These are phyloP conservation scores for Peromyscus melanophrys DNA, from an alignment of 2,797 vertebrate species.

Conservation along the genomic window DNA sequence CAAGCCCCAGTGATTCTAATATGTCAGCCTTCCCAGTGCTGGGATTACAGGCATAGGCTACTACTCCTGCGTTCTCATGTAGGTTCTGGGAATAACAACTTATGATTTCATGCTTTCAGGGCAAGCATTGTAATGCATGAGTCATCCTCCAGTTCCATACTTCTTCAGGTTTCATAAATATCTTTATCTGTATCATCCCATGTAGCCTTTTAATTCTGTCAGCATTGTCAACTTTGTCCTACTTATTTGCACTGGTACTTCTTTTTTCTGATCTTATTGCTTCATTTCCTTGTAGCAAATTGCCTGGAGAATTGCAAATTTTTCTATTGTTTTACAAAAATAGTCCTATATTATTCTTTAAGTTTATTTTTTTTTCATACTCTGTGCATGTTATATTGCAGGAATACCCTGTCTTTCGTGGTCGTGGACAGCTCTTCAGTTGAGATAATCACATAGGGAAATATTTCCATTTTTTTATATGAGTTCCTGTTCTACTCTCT, in stretches of 20 bases:
- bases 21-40: background rate
- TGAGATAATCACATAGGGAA: background rate
- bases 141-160: background rate
- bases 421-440: background rate
- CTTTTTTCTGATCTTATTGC: background rate
- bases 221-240: background rate
- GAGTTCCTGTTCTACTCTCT: background rate
- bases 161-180: background rate
- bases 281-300: background rate
- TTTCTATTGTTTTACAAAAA: background rate
- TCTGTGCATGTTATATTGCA: background rate
- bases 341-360: background rate
- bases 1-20: background rate
- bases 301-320: background rate
- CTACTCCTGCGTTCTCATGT: background rate
- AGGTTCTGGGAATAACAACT: background rate
- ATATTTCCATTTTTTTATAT: background rate
- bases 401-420: background rate
- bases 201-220: background rate
- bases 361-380: background rate
- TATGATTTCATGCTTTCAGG: background rate
- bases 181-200: background rate
- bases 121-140: background rate
- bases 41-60: background rate
- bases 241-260: background rate